Evolutionary conservation across 2,797 vertebrate species (phyloP), one percentile per base, ranked within the genome.

Genomic region (Etheostoma perlongum): DNA sequence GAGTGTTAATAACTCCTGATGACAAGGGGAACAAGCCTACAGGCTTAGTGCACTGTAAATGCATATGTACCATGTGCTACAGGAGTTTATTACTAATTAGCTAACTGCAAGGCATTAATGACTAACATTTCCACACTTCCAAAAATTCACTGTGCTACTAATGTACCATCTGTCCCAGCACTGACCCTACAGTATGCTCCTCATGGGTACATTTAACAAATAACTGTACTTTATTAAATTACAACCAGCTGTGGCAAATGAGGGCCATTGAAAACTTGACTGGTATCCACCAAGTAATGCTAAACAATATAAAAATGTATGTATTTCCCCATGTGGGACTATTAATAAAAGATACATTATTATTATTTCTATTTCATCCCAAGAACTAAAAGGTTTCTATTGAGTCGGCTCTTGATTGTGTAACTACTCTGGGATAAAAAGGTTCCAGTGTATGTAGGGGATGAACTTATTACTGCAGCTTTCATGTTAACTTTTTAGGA

Each of bases 21-120:
- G 83, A 88, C 63, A n/a, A 54, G 54, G 59, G 53, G 62, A 79
- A 72, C 72, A 68, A 57, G 54, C 75, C 79, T 60, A 25, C 46
- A 19, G 74, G 72, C 72, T 52, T 5, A 33, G 51, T 54, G 36
- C 57, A 78, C 74, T 77, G 61, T 40, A 78, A 61, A 58, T 4
- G 61, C 66, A 13, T 51, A 48, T 60, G 48, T 25, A 72, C 47
- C 11, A 2, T 72, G 53, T 61, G 81, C 75, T 57, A 64, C 52
- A 78, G 67, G 70, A 63, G 57, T 79, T 78, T 67, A 25, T 70
- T 68, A 67, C 72, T 84, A 91, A 90, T 90, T 78, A 84, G 75
- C 74, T 82, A 60, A 79, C 53, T 81, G 80, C 55, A 27, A 61
- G 47, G 61, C 63, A 69, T 54, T 76, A 79, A 87, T 83, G 83